These are phyloP conservation scores for Trypoxylus dichotomus DNA, from an alignment of 1,140 invertebrate genomes.

Conservation along the genomic window DNA sequence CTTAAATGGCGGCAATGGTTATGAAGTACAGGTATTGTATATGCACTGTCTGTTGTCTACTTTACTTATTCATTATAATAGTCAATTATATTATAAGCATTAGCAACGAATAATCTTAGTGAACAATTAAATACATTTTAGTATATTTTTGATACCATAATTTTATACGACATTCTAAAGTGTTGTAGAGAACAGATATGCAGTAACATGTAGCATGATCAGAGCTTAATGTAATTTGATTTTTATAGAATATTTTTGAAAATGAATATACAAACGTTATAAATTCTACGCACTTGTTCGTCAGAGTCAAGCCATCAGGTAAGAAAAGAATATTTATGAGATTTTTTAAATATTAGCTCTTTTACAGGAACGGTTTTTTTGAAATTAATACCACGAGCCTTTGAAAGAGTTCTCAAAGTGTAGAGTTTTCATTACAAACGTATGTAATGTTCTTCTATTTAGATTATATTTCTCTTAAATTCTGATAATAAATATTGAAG, in stretches of 20 bases:
- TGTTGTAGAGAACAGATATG: no score
- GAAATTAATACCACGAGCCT: neutral
- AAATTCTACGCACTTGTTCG: conserved; percentile 25
- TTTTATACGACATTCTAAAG: no score
- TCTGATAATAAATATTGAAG: no score
- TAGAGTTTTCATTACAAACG: neutral
- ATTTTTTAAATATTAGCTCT: neutral
- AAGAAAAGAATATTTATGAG: neutral
- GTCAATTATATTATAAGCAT: no score
- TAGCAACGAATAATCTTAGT: no score
- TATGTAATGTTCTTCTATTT: neutral
- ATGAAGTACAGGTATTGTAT: conserved; percentile 54
- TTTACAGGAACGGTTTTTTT: conserved; percentile 14
- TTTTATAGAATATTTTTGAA: conserved; percentile 40
- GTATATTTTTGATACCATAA: no score
- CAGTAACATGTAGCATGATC: conserved; percentile 29
- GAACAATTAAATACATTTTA: no score
- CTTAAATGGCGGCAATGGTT: conserved; percentile 52
- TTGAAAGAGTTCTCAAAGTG: neutral
- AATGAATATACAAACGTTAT: conserved; percentile 20
- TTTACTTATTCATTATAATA: no score
- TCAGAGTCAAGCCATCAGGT: conserved; percentile 33
- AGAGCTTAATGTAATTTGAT: conserved; percentile 27
- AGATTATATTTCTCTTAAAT: neutral
- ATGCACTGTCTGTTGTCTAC: neutral